These are phyloP conservation scores for Tenrec ecaudatus DNA, from an alignment of 2,113 vertebrate genomes.

Conservation along the genomic window DNA sequence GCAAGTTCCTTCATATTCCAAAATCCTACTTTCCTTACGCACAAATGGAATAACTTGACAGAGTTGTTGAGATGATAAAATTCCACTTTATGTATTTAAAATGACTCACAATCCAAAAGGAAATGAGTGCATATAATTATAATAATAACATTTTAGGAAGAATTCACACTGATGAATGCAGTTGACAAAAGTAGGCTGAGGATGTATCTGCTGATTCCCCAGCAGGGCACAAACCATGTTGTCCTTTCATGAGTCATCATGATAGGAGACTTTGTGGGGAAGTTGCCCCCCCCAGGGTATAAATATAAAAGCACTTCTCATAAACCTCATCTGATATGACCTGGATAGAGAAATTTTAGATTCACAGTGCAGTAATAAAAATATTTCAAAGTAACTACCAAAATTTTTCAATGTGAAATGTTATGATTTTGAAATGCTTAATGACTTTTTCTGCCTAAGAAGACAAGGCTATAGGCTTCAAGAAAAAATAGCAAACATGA, in stretches of 20 bases:
- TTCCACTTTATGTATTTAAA: neutral
- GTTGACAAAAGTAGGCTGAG: slow-evolving; percentile 56
- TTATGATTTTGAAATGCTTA: slow-evolving; percentile 66
- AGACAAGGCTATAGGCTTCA: slow-evolving; percentile 46
- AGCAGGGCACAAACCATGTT: neutral
- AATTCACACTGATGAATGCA: neutral
- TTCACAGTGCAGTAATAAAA: slow-evolving; percentile 25
- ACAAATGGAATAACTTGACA: neutral
- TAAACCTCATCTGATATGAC: neutral
- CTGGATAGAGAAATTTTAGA: slow-evolving; percentile 23
- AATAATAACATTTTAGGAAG: slow-evolving; percentile 9
- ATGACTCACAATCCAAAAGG: neutral
- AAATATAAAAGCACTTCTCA: neutral
- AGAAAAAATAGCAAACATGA: slow-evolving; percentile 68
- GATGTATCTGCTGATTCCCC: neutral
- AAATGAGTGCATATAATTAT: neutral
- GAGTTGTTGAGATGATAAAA: neutral
- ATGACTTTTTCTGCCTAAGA: slow-evolving; percentile 64
- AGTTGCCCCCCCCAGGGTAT: neutral
- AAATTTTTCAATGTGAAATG: slow-evolving; percentile 62
- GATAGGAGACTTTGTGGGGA: neutral
- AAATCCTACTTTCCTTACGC: neutral
- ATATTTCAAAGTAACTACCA: slow-evolving; percentile 50
- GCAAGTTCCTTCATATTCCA: neutral
- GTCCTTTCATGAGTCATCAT: slow-evolving; percentile 18